phyloP scores from a whole-genome alignment of 2,888 invertebrate genomes.

The Drosophila quasianomalipes region DNA sequence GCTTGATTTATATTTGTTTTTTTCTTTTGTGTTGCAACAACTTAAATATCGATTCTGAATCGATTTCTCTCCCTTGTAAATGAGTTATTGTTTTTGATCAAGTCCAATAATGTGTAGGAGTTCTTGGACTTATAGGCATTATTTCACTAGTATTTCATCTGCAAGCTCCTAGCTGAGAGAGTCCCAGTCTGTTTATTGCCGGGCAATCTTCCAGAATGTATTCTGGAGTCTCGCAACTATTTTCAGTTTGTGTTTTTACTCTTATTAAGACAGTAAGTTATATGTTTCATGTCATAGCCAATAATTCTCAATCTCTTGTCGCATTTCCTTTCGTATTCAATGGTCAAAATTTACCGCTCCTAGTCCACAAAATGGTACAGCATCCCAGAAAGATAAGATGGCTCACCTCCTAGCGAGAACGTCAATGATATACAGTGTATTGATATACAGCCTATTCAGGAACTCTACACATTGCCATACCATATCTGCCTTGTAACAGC shows the following conservation, averaged over 20 bases:
- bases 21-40: too few species aligned
- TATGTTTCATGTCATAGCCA: not conserved
- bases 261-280: not conserved
- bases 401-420: not conserved
- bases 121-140: not conserved
- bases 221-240: not conserved
- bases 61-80: too few species aligned
- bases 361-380: not conserved
- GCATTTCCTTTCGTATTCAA: too few species aligned
- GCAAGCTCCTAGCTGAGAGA: not conserved
- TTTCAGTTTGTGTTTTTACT: not conserved
- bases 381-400: not conserved
- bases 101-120: too few species aligned
- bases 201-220: not conserved
- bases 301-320: not conserved
- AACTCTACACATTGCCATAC: not conserved
- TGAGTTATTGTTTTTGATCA: too few species aligned
- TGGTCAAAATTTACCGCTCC: not conserved
- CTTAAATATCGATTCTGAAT: too few species aligned
- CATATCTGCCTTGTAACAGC: not conserved
- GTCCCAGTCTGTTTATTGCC: not conserved
- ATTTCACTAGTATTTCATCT: not conserved
- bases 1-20: too few species aligned
- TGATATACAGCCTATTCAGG: not conserved
- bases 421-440: not conserved